phyloP scores from a whole-genome alignment of 2,888 invertebrate genomes.

The Ennomos fuscantarius region DNA sequence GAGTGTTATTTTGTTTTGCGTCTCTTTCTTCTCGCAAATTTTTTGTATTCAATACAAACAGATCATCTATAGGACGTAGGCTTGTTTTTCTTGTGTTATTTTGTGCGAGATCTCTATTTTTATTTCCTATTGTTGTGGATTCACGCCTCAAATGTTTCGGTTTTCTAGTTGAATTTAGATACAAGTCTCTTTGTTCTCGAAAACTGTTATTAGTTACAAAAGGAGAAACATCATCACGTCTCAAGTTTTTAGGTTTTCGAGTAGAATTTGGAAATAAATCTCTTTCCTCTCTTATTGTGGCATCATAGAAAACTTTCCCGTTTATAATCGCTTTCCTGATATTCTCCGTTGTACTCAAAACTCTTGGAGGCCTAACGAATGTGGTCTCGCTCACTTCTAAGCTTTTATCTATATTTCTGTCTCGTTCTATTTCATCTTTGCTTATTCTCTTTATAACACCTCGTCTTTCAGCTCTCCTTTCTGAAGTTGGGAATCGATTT shows the following conservation, averaged over 20 bases:
- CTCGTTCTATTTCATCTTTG: constrained; percentile 75
- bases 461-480: constrained; percentile 70
- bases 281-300: constrained; percentile 71
- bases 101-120: constrained; percentile 4
- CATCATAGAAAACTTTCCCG: constrained; percentile 80
- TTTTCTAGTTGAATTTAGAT: constrained; percentile 27
- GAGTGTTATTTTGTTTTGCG: constrained; percentile 10
- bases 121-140: background rate
- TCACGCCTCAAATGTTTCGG: constrained; percentile 34
- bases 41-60: constrained; percentile 6
- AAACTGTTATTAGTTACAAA: constrained; percentile 19
- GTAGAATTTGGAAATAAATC: constrained; percentile 61
- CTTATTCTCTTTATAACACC: constrained; percentile 72
- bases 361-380: constrained; percentile 73
- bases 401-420: constrained; percentile 66
- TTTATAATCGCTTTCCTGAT: constrained; percentile 76
- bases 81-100: constrained; percentile 51
- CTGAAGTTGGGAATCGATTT: constrained; percentile 66
- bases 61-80: constrained; percentile 42
- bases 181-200: constrained; percentile 27
- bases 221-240: constrained; percentile 41
- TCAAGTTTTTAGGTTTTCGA: constrained; percentile 53
- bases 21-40: constrained; percentile 19
- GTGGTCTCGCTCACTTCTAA: constrained; percentile 79
- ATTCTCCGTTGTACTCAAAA: constrained; percentile 73